Evolutionary conservation across 2,113 vertebrate species (phyloP).

Genomic region (Xenus cinereus): DNA sequence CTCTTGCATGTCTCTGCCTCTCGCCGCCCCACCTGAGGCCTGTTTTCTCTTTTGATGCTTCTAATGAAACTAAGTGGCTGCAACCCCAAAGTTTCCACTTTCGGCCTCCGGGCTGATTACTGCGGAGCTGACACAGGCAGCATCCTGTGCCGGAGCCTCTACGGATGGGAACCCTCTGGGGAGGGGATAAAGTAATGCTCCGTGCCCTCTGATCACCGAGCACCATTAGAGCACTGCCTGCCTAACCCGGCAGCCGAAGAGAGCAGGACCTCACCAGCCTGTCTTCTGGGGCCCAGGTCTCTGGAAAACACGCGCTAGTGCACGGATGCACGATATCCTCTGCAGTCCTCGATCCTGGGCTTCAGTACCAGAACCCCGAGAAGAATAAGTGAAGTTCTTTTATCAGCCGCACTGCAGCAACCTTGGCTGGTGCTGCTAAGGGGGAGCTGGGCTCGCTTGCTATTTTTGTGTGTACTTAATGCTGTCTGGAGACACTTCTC

Average conservation of each 20-base stretch:
- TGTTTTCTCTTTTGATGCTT: conserved; percentile 5
- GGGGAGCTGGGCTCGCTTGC: neutral
- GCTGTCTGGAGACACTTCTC: neutral
- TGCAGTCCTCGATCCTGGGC: neutral
- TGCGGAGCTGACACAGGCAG: neutral
- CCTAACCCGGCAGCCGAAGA: neutral
- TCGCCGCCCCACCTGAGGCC: neutral
- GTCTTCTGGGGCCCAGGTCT: neutral
- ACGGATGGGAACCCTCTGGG: neutral
- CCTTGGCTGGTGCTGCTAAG: neutral
- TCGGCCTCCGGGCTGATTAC: conserved; percentile 45
- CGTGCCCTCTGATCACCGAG: conserved; percentile 39
- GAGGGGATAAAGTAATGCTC: neutral
- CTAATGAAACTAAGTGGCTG: conserved; percentile 66
- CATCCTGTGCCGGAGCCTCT: neutral
- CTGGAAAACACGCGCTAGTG: neutral
- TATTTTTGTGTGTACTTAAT: neutral
- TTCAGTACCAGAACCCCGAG: neutral
- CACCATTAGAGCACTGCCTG: conserved; percentile 30
- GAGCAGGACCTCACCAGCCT: neutral
- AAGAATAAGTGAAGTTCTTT: neutral
- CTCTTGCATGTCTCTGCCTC: neutral
- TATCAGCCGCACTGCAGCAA: neutral
- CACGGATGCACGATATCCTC: neutral
- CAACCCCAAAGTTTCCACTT: conserved; percentile 50